phyloP scores from a whole-genome alignment of 2,797 vertebrate species.

The Crocidura indochinensis region DNA sequence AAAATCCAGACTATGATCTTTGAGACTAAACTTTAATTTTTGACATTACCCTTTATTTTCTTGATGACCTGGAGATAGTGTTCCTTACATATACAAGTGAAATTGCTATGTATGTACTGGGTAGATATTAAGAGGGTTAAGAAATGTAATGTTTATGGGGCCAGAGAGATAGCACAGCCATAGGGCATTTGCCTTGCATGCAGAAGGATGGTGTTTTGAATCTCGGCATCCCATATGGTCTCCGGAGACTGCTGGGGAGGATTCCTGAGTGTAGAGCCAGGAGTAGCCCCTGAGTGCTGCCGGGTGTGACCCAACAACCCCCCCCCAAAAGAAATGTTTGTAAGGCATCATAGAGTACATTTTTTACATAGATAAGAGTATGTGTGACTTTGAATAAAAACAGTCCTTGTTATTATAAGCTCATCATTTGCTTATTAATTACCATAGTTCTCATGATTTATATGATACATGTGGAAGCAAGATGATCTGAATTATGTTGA shows the following conservation, averaged over 20 bases:
- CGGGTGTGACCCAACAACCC: no score
- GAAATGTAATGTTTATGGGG: no score
- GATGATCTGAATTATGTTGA: not conserved
- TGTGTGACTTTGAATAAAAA: not conserved
- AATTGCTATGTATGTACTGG: not conserved
- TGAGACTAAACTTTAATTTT: slow-evolving; percentile 15
- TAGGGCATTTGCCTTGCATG: no score
- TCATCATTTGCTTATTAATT: slow-evolving; percentile 22
- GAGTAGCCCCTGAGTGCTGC: no score
- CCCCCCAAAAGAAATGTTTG: not conserved
- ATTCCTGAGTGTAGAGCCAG: no score
- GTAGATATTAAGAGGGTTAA: no score
- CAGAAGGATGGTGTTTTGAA: no score
- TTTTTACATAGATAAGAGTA: not conserved
- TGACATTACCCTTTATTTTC: not conserved
- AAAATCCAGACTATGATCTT: not conserved
- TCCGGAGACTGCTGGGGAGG: no score
- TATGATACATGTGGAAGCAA: not conserved
- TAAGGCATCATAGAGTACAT: not conserved
- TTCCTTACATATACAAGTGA: not conserved
- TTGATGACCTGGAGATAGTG: not conserved
- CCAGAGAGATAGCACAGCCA: no score
- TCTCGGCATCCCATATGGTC: no score
- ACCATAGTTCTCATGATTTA: not conserved
- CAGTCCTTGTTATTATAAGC: slow-evolving; percentile 13